These are phyloP conservation scores for Eulacestoma nigropectus DNA, from an alignment of 2,113 vertebrate genomes.

Conservation along the genomic window DNA sequence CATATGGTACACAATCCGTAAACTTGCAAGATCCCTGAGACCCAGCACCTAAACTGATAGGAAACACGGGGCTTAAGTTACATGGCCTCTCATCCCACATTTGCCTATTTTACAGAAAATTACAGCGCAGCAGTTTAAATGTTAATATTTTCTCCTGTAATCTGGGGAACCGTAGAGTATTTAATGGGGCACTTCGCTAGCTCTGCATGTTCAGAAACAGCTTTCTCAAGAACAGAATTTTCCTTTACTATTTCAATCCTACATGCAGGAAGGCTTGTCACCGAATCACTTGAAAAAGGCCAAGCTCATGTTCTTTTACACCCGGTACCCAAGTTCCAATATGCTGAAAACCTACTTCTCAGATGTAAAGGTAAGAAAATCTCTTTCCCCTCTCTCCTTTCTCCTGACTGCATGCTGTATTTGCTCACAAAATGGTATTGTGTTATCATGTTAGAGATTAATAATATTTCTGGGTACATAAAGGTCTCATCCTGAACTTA, in stretches of 20 bases:
- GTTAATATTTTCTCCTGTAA: background rate
- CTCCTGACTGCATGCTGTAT: background rate
- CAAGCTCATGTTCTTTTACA: constrained; percentile 99
- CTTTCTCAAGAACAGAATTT: constrained; percentile 36
- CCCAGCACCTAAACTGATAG: background rate
- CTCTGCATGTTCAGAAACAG: background rate
- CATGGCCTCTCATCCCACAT: background rate
- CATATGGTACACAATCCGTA: background rate
- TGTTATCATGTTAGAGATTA: background rate
- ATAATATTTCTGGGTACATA: background rate
- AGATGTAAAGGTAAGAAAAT: constrained; percentile 92
- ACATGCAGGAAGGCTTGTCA: constrained; percentile 96
- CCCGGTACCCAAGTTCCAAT: constrained; percentile 98
- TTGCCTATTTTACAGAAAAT: background rate
- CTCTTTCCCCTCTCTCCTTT: background rate
- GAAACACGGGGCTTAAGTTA: background rate
- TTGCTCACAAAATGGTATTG: background rate
- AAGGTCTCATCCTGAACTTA: background rate
- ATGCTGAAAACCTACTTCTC: constrained; percentile 99
- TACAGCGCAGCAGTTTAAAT: background rate
- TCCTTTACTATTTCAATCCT: constrained; percentile 82
- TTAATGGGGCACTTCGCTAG: background rate
- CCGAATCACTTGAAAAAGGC: constrained; percentile 99
- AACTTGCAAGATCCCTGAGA: background rate
- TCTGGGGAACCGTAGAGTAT: background rate